Percentiles rank a stretch among this genome's conserved stretches.
These are phyloP conservation scores for Rhyacophila evoluta DNA, from an alignment of 2,888 invertebrate species.

Conservation along the genomic window DNA sequence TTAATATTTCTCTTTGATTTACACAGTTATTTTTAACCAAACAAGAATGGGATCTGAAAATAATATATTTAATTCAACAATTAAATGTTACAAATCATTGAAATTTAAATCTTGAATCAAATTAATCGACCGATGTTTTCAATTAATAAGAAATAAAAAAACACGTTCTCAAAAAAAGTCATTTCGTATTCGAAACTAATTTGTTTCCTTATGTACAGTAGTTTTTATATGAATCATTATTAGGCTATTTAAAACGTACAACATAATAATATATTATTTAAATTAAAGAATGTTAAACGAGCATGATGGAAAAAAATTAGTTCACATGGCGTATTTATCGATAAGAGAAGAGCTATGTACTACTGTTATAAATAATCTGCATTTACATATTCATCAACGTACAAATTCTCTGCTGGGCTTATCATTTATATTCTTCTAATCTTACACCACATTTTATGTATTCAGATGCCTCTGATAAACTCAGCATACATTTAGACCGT, in stretches of 20 bases:
- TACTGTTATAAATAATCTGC: not conserved
- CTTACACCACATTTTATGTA: too few relatives aligned
- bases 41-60: too few relatives aligned
- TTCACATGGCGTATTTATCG: not conserved
- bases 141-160: slow-evolving; percentile 3
- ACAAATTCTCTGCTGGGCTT: not conserved
- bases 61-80: too few relatives aligned
- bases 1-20: too few relatives aligned
- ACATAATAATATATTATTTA: slow-evolving; percentile 10
- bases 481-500: not conserved
- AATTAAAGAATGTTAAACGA: slow-evolving; percentile 15
- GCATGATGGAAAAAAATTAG: not conserved
- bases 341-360: slow-evolving; percentile 1
- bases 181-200: not conserved
- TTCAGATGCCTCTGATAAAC: not conserved
- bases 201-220: not conserved
- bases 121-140: slow-evolving; percentile 5
- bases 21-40: too few relatives aligned
- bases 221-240: not conserved
- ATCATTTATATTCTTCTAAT: not conserved
- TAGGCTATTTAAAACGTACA: not conserved
- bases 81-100: not conserved
- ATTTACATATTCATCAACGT: slow-evolving; percentile 14
- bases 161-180: slow-evolving; percentile 4
- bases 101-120: not conserved